Evolutionary conservation across 2,888 invertebrate species (phyloP).

Genomic region (Tenthredo scrophulariae): DNA sequence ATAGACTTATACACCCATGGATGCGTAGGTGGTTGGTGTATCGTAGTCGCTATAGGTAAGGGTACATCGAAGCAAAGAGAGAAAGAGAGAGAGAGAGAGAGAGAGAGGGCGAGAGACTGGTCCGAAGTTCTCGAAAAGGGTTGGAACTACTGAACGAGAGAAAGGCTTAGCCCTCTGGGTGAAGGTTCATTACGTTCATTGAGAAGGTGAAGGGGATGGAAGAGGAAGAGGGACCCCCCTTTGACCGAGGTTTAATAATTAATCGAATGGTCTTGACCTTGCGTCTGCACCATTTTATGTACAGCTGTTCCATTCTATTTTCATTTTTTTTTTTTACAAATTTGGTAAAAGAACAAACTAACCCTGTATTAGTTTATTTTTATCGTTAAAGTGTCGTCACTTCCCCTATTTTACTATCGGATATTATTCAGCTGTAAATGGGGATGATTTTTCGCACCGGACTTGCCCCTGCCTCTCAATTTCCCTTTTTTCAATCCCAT

Average conservation of each 20-base stretch:
- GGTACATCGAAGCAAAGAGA: not conserved
- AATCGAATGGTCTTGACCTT: slow-evolving; percentile 9
- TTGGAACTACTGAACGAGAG: slow-evolving; percentile 38
- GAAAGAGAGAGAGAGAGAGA: slow-evolving; percentile 10
- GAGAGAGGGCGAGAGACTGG: not conserved
- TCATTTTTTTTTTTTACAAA: too few relatives aligned
- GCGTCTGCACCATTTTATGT: not conserved
- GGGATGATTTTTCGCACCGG: too few relatives aligned
- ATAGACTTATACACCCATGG: not conserved
- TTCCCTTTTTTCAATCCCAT: too few relatives aligned
- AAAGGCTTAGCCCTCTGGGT: not conserved
- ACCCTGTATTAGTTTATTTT: too few relatives aligned
- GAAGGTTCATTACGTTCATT: slow-evolving; percentile 21
- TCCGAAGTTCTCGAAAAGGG: slow-evolving; percentile 19
- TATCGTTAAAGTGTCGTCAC: too few relatives aligned
- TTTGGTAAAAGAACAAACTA: too few relatives aligned
- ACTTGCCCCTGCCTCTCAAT: too few relatives aligned
- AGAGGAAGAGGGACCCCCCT: not conserved
- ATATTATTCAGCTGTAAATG: too few relatives aligned
- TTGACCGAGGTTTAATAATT: slow-evolving; percentile 11
- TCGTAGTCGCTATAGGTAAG: not conserved
- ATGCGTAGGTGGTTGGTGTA: slow-evolving; percentile 40
- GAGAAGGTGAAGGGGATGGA: not conserved
- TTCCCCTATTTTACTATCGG: too few relatives aligned
- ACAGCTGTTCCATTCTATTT: too few relatives aligned